Evolutionary conservation across 1,140 invertebrate genomes (phyloP).

Genomic region (Atopsyche davidsoni): DNA sequence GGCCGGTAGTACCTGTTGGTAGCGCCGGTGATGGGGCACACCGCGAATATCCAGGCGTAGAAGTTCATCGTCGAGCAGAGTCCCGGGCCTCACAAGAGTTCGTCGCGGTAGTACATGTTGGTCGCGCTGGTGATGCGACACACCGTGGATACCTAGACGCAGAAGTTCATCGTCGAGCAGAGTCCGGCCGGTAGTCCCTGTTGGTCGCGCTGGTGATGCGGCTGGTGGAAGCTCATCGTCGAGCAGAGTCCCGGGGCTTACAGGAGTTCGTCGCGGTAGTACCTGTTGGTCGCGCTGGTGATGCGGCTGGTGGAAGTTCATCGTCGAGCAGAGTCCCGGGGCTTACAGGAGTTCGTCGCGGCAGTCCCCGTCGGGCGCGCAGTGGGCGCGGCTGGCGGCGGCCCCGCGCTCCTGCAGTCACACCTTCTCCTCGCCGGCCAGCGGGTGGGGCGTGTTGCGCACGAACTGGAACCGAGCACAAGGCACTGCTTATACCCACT

Average conservation of each 20-base stretch:
- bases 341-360: slow-evolving; percentile 26
- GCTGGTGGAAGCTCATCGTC: too few relatives aligned
- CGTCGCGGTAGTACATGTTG: slow-evolving; percentile 25
- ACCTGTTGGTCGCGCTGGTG: slow-evolving; percentile 14
- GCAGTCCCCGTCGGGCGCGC: slow-evolving; percentile 22
- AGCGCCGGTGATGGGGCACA: slow-evolving; percentile 12
- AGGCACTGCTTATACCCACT: too few relatives aligned
- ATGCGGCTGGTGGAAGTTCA: slow-evolving; percentile 6
- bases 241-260: too few relatives aligned
- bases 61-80: too few relatives aligned
- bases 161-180: too few relatives aligned
- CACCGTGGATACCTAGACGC: too few relatives aligned
- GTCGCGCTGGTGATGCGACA: too few relatives aligned
- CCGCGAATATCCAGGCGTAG: too few relatives aligned
- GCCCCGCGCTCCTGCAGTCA: slow-evolving; percentile 48
- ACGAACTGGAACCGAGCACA: slow-evolving; percentile 43
- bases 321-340: too few relatives aligned
- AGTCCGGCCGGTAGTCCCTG: too few relatives aligned
- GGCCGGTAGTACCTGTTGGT: too few relatives aligned
- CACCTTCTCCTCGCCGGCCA: slow-evolving; percentile 53
- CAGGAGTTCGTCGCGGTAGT: slow-evolving; percentile 26
- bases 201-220: too few relatives aligned
- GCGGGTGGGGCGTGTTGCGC: slow-evolving; percentile 49
- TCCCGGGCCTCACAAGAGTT: slow-evolving; percentile 18
- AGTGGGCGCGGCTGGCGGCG: slow-evolving; percentile 17